Evolutionary conservation across 2,888 invertebrate genomes (phyloP).

Genomic region (Oscheius sp.): DNA sequence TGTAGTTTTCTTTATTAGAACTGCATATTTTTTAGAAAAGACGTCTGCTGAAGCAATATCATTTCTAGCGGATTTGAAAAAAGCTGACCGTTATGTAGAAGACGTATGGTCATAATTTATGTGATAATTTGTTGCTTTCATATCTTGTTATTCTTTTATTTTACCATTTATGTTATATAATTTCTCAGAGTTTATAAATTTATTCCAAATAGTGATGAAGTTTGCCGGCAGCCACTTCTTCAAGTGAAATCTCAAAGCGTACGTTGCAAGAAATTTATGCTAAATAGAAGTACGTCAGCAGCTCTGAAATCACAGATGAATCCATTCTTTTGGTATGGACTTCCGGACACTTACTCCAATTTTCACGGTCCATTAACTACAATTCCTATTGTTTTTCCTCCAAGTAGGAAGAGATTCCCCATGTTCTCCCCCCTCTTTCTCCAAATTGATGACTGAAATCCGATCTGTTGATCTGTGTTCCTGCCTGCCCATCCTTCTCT

Average conservation of each 20-base stretch:
- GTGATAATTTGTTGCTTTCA: not conserved
- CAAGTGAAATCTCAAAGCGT: not conserved
- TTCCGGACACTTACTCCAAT: too few species aligned
- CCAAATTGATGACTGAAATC: constrained; percentile 24
- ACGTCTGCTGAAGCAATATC: constrained; percentile 67
- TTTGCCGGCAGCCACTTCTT: not conserved
- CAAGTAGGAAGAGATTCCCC: too few species aligned
- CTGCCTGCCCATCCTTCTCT: not conserved
- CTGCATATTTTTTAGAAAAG: constrained; percentile 47
- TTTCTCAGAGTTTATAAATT: not conserved
- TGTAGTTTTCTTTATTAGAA: constrained; percentile 39
- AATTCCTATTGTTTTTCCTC: too few species aligned
- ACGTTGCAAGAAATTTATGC: not conserved
- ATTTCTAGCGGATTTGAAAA: constrained; percentile 73
- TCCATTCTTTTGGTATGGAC: too few species aligned
- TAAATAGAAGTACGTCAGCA: not conserved
- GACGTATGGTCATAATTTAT: constrained; percentile 74
- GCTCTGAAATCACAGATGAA: not conserved
- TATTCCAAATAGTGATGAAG: not conserved
- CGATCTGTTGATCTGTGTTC: not conserved
- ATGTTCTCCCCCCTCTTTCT: too few species aligned
- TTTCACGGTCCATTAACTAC: too few species aligned
- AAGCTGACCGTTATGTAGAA: constrained; percentile 74
- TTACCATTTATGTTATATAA: not conserved
- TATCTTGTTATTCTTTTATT: not conserved